Conservation (phyloP, 2,888 invertebrate genomes). For the Rhagonycha fulva region DNA sequence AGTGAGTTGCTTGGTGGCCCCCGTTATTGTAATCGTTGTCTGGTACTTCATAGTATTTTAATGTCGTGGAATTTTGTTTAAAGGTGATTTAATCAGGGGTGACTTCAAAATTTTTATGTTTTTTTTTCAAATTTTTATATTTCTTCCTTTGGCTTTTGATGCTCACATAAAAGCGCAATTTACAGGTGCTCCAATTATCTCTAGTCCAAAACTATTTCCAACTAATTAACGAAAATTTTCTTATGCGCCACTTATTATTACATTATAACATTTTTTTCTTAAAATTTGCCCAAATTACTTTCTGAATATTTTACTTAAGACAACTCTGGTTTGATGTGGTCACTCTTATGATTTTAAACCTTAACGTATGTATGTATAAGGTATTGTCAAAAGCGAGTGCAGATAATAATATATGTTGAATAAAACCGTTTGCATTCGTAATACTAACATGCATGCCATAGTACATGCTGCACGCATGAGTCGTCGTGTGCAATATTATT, state of each 20-base stretch:
- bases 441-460: conserved; percentile 38
- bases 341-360: conserved; percentile 37
- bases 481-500: conserved; percentile 34
- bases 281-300: background rate
- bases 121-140: conserved; percentile 9
- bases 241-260: background rate
- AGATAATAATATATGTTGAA: conserved; percentile 39
- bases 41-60: conserved; percentile 34
- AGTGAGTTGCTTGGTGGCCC: conserved; percentile 35
- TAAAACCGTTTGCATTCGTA: conserved; percentile 39
- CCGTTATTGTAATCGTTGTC: conserved; percentile 35
- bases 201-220: background rate
- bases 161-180: too few relatives aligned
- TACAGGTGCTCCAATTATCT: background rate
- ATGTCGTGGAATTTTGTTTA: conserved; percentile 34
- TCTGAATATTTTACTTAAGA: conserved; percentile 19
- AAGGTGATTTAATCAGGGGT: conserved; percentile 31
- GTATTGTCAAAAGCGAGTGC: conserved; percentile 35
- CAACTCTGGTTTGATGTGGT: conserved; percentile 31
- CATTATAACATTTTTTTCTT: background rate
- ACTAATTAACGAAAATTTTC: background rate
- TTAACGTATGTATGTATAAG: conserved; percentile 38
- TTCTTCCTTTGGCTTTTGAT: conserved; percentile 14
- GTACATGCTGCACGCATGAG: conserved; percentile 39
- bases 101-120: conserved; percentile 27